phyloP scores from a whole-genome alignment of 2,888 invertebrate species.

The Agonum fuliginosum region DNA sequence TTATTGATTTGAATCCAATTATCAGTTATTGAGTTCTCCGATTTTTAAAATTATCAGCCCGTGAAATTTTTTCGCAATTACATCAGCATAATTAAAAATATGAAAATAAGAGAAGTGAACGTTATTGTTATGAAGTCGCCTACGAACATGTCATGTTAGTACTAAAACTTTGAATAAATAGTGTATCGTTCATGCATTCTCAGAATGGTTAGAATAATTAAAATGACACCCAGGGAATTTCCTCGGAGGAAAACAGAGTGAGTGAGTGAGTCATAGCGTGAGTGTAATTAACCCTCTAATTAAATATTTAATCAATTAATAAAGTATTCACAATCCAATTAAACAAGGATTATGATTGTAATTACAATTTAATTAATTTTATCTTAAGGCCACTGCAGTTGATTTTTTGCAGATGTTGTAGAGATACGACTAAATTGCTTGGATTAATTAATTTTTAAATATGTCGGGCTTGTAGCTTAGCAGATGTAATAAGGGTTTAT shows the following conservation, averaged over 20 bases:
- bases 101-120: neutral
- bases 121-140: too few species aligned
- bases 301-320: conserved; percentile 57
- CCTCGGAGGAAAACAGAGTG: neutral
- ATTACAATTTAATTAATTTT: conserved; percentile 51
- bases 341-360: conserved; percentile 52
- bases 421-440: conserved; percentile 16
- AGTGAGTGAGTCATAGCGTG: neutral
- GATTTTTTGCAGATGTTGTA: conserved; percentile 20
- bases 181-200: neutral
- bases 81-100: conserved; percentile 19
- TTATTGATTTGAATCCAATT: conserved; percentile 18
- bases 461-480: neutral
- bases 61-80: neutral
- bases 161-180: too few species aligned
- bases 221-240: neutral
- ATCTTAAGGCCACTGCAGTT: conserved; percentile 12
- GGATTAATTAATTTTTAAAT: conserved; percentile 11
- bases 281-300: conserved; percentile 36
- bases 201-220: neutral
- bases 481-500: neutral
- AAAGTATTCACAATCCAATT: conserved; percentile 47
- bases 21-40: conserved; percentile 9
- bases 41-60: neutral
- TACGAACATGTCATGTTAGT: too few species aligned